Evolutionary conservation across 2,113 vertebrate species (phyloP).

Genomic region (Ceyx margarethae): DNA sequence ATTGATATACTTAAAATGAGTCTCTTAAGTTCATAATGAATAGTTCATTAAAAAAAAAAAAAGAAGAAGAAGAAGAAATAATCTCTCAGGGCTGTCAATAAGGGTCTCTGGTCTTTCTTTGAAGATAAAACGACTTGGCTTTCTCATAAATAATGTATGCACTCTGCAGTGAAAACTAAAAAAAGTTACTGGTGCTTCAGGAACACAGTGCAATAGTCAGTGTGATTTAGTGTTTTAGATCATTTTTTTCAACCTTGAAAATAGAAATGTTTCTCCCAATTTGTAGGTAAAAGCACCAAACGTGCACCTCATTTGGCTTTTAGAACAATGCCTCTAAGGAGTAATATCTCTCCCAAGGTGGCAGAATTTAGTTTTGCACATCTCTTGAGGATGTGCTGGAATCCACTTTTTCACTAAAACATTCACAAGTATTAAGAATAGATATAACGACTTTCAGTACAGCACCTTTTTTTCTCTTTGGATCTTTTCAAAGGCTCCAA

Average conservation of each 20-base stretch:
- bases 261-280: neutral
- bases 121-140: neutral
- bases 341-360: neutral
- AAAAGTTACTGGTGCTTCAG: neutral
- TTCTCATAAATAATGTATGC: conserved; percentile 9
- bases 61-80: neutral
- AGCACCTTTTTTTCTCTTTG: neutral
- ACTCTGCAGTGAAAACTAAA: neutral
- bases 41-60: neutral
- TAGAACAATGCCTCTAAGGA: neutral
- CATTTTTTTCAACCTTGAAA: neutral
- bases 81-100: neutral
- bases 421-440: neutral
- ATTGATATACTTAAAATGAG: neutral
- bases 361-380: neutral
- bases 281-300: neutral
- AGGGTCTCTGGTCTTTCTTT: neutral
- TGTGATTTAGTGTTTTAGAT: neutral
- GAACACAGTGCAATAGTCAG: neutral
- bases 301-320: neutral
- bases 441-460: neutral
- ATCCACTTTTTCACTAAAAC: neutral
- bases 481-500: neutral
- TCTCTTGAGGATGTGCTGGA: neutral
- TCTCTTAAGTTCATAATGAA: neutral